These are phyloP conservation scores for Lucilia cuprina DNA, from an alignment of 1,140 invertebrate genomes.

Conservation along the genomic window DNA sequence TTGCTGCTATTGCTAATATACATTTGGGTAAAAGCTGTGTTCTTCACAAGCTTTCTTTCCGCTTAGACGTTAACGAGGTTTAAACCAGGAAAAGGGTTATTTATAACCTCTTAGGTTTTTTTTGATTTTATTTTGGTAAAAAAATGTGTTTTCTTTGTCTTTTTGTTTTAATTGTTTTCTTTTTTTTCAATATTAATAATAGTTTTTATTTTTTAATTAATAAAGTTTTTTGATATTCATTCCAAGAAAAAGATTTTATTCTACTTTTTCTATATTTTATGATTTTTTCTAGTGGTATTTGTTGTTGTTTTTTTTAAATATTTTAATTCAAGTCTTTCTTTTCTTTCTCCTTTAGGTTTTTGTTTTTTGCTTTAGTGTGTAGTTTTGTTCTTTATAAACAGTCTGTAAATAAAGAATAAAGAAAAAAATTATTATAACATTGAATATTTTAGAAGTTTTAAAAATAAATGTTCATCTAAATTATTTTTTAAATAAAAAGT, in stretches of 20 bases:
- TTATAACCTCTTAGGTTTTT: neutral
- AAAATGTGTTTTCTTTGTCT: neutral
- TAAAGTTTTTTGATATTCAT: constrained; percentile 22
- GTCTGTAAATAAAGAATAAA: constrained; percentile 30
- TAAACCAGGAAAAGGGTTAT: neutral
- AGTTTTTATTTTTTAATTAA: constrained; percentile 6
- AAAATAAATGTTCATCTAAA: no score
- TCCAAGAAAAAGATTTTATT: neutral
- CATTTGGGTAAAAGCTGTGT: constrained; percentile 34
- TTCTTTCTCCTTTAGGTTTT: constrained; percentile 39
- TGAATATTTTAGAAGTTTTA: neutral
- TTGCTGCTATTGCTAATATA: constrained; percentile 43
- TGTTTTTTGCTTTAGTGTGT: constrained; percentile 22
- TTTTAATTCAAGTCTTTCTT: constrained; percentile 37
- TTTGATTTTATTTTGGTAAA: neutral
- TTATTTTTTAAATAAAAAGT: no score
- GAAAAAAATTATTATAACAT: neutral
- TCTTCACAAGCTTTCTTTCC: neutral
- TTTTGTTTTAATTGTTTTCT: constrained; percentile 2
- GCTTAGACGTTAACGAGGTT: neutral
- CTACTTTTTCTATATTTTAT: neutral
- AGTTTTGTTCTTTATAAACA: constrained; percentile 32
- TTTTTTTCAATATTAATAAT: neutral
- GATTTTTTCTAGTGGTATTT: constrained; percentile 14
- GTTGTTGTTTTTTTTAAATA: constrained; percentile 24